Base-by-base conservation (phyloP, 2,797 vertebrate species). In the Scyliorhinus canicula region DNA sequence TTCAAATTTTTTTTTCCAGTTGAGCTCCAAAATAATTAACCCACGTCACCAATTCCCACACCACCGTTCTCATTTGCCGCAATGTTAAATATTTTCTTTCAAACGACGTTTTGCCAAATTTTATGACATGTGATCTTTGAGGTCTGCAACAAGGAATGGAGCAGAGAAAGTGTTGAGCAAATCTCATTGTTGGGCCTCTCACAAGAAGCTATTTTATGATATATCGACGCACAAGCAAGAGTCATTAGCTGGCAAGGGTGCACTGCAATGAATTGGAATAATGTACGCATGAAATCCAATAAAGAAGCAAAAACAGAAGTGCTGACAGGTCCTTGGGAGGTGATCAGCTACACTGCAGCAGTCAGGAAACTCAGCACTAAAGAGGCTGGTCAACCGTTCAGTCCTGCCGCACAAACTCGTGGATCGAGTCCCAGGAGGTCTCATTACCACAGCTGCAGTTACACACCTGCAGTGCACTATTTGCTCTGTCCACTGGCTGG, bases 361-460 rank as follows among this genome's bases (percentile, higher is more conserved):
- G 60, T 91, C 57, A 91, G 63, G n/a, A 65, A 91, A 60, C 57
- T 65, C n/a, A 8, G 47, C 12, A 90, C 40, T 55, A 40, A 16
- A 40, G 57, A 91, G 19, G n/a, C 60, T 65, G 60, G 7, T 60
- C n/a, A 40, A 65, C 60, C 5, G 63, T 91, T 91, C 5, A 8
- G 35, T 40, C 21, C 88, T 91, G 88, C 88, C n/a, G 52, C 31
- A 60, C 35, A 60, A 55, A 19, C 55, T 88, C 55, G 31, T 91
- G 85, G 35, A 21, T 44, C 44, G 21, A 40, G 28, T 71, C 93
- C 14, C 93, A 47, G 52, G 93, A 93, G 93, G 52, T 71, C 93
- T 71, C 52, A 93, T 93, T 93, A 93, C 11, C 26, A 52, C 26
- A 52, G 93, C 93, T 93, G 44, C 93, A 93, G 44, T 21, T 71